Conservation (phyloP, 1,140 invertebrate genomes). For the Apolygus lucorum region DNA sequence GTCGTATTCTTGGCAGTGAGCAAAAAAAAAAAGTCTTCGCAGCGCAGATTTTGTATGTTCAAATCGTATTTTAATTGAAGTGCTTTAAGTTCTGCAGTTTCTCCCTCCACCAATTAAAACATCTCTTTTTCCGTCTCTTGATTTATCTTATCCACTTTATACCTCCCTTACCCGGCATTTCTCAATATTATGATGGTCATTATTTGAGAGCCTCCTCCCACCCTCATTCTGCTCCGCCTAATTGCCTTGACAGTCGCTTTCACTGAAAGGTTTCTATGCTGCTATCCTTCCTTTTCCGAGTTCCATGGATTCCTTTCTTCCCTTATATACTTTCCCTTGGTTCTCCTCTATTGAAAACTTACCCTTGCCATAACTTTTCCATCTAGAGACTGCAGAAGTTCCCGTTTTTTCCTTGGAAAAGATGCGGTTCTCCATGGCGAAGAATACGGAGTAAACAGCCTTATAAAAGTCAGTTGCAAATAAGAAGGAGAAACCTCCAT, state of each 20-base stretch:
- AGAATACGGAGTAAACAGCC: neutral
- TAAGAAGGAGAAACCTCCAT: neutral
- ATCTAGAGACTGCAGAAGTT: neutral
- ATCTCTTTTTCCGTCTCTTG: no score
- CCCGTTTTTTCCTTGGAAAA: neutral
- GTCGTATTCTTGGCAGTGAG: no score
- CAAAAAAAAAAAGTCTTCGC: no score
- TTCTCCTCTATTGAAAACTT: neutral
- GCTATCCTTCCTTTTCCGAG: neutral
- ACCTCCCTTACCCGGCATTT: no score
- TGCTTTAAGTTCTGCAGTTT: no score
- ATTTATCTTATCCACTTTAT: no score
- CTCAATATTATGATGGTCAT: no score
- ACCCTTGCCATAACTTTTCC: neutral
- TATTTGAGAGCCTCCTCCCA: no score
- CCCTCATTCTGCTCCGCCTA: neutral
- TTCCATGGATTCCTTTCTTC: neutral
- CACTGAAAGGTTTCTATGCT: neutral
- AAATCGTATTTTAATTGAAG: no score
- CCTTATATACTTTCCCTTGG: neutral
- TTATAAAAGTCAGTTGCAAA: neutral
- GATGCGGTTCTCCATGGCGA: neutral
- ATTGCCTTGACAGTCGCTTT: neutral
- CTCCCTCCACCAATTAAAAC: no score
- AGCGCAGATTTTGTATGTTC: no score